Conservation (phyloP, 1,140 invertebrate genomes). For the Atta colombica region DNA sequence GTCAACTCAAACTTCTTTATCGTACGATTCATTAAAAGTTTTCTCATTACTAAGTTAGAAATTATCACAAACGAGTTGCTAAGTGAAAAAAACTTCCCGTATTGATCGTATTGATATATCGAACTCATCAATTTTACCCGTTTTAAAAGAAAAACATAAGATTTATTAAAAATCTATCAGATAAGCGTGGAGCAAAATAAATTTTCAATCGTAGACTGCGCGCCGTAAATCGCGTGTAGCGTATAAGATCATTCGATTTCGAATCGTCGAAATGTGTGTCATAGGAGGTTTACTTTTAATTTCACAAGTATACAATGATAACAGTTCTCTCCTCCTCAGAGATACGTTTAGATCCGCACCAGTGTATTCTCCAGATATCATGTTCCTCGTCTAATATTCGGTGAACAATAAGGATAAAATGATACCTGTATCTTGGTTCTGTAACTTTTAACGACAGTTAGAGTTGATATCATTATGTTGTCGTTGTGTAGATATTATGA, state of each 20-base stretch:
- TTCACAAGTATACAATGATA: neutral
- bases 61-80: constrained; percentile 13
- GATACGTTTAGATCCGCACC: too few relatives aligned
- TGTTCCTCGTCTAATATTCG: too few relatives aligned
- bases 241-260: neutral
- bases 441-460: too few relatives aligned
- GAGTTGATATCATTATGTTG: too few relatives aligned
- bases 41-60: constrained; percentile 36
- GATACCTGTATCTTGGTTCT: too few relatives aligned
- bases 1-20: constrained; percentile 29
- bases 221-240: neutral
- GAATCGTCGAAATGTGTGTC: neutral
- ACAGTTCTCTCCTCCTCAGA: neutral
- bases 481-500: too few relatives aligned
- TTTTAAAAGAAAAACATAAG: constrained; percentile 18
- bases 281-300: constrained; percentile 7
- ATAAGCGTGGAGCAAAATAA: neutral
- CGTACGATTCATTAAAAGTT: constrained; percentile 42
- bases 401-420: too few relatives aligned
- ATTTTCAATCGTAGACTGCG: neutral
- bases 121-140: neutral
- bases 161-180: constrained; percentile 36
- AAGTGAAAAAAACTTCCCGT: neutral
- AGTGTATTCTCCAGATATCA: too few relatives aligned
- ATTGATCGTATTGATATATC: neutral